Base-by-base conservation (phyloP, 2,888 invertebrate species). In the Cancer borealis region DNA sequence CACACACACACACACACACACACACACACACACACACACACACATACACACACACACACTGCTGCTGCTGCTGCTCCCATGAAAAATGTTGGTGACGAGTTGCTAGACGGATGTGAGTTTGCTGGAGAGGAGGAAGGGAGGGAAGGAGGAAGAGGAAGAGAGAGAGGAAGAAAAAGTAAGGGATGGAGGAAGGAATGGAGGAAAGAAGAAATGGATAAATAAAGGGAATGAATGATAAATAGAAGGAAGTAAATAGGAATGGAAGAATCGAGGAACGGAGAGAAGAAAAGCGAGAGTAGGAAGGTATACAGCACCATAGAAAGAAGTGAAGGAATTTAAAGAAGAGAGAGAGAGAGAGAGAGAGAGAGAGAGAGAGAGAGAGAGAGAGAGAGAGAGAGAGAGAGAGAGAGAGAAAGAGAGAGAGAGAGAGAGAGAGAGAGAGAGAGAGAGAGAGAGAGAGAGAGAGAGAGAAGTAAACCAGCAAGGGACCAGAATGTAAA, bases 51-150 rank as follows among this genome's bases (percentile, higher is more conserved):
- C 66, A 66, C 66, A 66, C 66, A 66, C 66, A 66, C 66, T 21
- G n/a, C 66, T 66, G 66, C 79, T 12, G 79, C 79, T 14, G n/a
- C n/a, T n/a, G 66, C 79, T 30, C 26, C 79, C 79, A 79, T 79
- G 79, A 79, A 79, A 79, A 79, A 79, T 79, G 79, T 79, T 79
- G 79, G 79, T 30, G 79, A 79, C 79, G 79, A 79, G 30, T 79
- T 79, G 26, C 30, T 79, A 30, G 79, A 79, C 26, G 30, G 30
- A 30, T 79, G 30, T 26, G 26, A 79, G 30, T 79, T 79, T 79
- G 30, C 6, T 26, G 30, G 26, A 79, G 30, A 3, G 30, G 30
- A 30, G 30, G 30, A 79, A 30, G 30, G 30, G 3, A 3, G 79
- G 10, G 12, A 12, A 30, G 30, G 14, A 14, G 12, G 30, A 30